A percentile compares a stretch with the other conserved stretches of the same genome.
Evolutionary conservation across 2,797 vertebrate genomes (phyloP).

Genomic region (Corythornis leucogaster): DNA sequence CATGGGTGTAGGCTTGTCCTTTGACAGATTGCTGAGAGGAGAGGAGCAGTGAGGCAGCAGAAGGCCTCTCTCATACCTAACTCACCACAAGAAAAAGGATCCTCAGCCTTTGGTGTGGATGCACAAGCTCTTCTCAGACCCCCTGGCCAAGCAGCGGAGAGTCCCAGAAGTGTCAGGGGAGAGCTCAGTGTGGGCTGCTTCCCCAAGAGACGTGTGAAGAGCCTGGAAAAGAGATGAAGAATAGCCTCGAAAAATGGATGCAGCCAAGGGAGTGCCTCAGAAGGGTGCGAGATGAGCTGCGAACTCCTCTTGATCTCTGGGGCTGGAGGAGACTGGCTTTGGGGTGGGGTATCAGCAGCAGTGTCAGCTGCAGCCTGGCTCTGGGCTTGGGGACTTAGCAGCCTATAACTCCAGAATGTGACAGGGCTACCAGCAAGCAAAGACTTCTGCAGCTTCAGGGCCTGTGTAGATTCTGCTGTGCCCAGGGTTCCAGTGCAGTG

Average conservation of each 20-base stretch:
- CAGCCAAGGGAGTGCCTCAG: constrained; percentile 37
- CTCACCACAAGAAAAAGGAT: neutral
- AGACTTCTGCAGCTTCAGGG: neutral
- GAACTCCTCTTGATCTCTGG: constrained; percentile 28
- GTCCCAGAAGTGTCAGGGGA: neutral
- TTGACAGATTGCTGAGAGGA: constrained; percentile 15
- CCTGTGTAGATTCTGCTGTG: neutral
- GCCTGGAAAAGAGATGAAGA: neutral
- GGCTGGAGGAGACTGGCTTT: neutral
- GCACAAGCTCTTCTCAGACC: neutral
- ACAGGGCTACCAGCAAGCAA: neutral
- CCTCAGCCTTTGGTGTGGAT: neutral
- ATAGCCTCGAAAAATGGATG: neutral
- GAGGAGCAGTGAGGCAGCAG: constrained; percentile 25
- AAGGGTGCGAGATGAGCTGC: constrained; percentile 37
- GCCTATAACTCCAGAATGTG: neutral
- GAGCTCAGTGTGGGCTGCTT: neutral
- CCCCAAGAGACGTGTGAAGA: neutral
- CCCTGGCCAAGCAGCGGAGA: neutral
- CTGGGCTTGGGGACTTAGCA: neutral
- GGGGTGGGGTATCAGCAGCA: neutral
- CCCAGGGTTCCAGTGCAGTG: neutral
- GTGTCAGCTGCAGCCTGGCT: neutral
- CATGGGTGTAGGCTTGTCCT: constrained; percentile 31
- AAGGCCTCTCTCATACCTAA: neutral